Evolutionary conservation across 2,888 invertebrate genomes (phyloP).

Genomic region (Ceratothoa steindachneri): DNA sequence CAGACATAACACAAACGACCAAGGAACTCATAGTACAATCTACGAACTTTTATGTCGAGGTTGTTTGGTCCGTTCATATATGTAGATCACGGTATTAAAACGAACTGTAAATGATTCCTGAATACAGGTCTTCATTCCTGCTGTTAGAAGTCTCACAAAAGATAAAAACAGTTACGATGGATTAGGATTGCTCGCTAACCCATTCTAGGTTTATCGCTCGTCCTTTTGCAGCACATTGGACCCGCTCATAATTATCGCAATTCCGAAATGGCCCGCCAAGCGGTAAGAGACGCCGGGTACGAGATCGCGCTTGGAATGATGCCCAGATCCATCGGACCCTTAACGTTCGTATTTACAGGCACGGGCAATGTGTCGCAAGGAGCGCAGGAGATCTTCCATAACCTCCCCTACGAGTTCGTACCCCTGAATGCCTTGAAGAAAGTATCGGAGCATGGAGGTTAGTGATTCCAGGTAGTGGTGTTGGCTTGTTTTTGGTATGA

Average conservation of each 20-base stretch:
- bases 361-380: constrained; percentile 93
- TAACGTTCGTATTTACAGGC: constrained; percentile 97
- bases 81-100: too few relatives aligned
- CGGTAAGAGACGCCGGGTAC: constrained; percentile 97
- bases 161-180: too few relatives aligned
- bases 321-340: constrained; percentile 95
- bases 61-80: too few relatives aligned
- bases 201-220: too few relatives aligned
- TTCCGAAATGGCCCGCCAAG: constrained; percentile 95
- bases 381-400: constrained; percentile 70
- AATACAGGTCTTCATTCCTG: too few relatives aligned
- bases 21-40: too few relatives aligned
- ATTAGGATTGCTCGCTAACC: too few relatives aligned
- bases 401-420: constrained; percentile 95
- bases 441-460: constrained; percentile 94
- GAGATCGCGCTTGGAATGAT: constrained; percentile 92
- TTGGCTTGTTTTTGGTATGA: too few relatives aligned
- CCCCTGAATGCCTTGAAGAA: constrained; percentile 89
- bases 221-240: constrained; percentile 96
- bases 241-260: constrained; percentile 98
- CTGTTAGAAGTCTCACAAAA: too few relatives aligned
- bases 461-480: constrained; percentile 51
- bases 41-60: too few relatives aligned
- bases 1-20: too few relatives aligned
- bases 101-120: too few relatives aligned